Evolutionary conservation across 1,140 invertebrate genomes (phyloP).

Genomic region (Hyphantria cunea): DNA sequence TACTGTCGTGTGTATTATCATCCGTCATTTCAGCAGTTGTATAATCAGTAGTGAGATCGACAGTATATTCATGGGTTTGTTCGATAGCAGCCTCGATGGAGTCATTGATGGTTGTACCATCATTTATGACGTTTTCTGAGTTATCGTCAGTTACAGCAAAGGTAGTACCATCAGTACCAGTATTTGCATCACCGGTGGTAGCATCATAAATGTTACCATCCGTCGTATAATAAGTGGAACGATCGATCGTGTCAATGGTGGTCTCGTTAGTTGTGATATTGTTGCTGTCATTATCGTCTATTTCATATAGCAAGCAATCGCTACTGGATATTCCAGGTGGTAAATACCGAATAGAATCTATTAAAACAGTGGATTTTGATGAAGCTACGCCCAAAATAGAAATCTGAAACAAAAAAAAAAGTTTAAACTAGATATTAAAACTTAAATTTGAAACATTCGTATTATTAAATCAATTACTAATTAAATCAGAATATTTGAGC

Average conservation of each 20-base stretch:
- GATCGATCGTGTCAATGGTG: slow-evolving; percentile 6
- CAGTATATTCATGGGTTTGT: too few species aligned
- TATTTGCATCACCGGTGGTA: not conserved
- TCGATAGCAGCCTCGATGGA: too few species aligned
- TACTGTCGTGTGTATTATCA: too few species aligned
- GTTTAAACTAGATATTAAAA: not conserved
- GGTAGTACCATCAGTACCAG: too few species aligned
- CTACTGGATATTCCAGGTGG: slow-evolving; percentile 30
- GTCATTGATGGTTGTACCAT: too few species aligned
- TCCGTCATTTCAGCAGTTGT: too few species aligned
- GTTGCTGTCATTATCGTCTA: slow-evolving; percentile 8
- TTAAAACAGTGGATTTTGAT: slow-evolving; percentile 32
- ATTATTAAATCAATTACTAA: too few species aligned
- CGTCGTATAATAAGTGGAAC: not conserved
- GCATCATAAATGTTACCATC: not conserved
- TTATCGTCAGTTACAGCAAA: too few species aligned
- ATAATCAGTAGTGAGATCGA: too few species aligned
- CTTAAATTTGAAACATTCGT: too few species aligned
- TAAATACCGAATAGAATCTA: slow-evolving; percentile 45
- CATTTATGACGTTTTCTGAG: too few species aligned
- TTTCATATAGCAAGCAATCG: slow-evolving; percentile 33
- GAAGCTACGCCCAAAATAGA: slow-evolving; percentile 37
- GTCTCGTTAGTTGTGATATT: not conserved
- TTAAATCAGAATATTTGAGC: too few species aligned
- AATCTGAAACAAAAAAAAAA: slow-evolving; percentile 35